phyloP scores from a whole-genome alignment of 2,797 vertebrate species.

The Acanthurus lineatus region DNA sequence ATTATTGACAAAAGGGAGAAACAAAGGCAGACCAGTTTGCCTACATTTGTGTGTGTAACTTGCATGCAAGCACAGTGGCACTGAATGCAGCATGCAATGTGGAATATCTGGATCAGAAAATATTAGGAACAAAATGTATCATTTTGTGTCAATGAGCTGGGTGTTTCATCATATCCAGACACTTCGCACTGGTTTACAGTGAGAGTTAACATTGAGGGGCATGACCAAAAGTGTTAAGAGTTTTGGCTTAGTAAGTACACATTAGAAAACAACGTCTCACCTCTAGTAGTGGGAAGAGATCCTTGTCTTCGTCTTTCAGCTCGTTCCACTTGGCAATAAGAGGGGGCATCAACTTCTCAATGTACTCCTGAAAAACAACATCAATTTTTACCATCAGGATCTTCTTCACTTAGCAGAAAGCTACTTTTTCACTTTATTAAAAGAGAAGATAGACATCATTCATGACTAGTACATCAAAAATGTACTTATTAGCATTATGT shows the following conservation, averaged over 20 bases:
- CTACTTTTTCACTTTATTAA: too few relatives aligned
- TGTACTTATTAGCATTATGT: too few relatives aligned
- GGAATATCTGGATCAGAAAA: slow-evolving; percentile 77
- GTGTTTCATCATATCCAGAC: slow-evolving; percentile 79
- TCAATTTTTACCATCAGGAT: not conserved
- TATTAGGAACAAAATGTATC: slow-evolving; percentile 79
- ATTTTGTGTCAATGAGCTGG: slow-evolving; percentile 80
- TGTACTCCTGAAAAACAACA: slow-evolving; percentile 88
- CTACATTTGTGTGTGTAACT: not conserved
- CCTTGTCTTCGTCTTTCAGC: slow-evolving; percentile 96
- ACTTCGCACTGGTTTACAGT: not conserved
- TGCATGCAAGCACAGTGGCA: not conserved
- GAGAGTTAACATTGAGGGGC: not conserved
- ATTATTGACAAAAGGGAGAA: too few relatives aligned
- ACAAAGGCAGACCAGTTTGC: not conserved
- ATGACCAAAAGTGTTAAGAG: too few relatives aligned
- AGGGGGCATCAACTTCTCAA: slow-evolving; percentile 96
- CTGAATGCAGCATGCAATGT: not conserved
- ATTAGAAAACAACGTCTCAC: slow-evolving; percentile 72
- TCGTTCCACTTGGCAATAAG: slow-evolving; percentile 98
- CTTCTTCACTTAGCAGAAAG: not conserved
- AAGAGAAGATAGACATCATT: too few relatives aligned
- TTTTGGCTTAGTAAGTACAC: too few relatives aligned
- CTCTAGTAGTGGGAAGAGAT: slow-evolving; percentile 94
- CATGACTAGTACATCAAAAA: too few relatives aligned